phyloP scores from a whole-genome alignment of 2,797 vertebrate species.

The Taeniopygia guttata region DNA sequence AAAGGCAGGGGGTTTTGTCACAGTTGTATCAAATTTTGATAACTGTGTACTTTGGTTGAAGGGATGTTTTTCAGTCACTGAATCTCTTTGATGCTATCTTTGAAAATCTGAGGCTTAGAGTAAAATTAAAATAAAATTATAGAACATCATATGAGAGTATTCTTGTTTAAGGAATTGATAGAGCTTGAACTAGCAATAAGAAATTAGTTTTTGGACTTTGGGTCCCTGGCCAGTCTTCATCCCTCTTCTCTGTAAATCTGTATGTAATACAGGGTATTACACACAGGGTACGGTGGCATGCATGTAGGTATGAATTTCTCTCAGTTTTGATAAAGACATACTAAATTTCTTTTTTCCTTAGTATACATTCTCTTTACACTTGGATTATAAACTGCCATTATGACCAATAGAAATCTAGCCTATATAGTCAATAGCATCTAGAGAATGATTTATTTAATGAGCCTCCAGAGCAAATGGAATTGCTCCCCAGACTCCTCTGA shows the following conservation, averaged over 20 bases:
- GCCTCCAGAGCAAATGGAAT: neutral
- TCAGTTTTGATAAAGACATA: neutral
- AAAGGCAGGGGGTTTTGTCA: neutral
- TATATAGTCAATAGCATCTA: neutral
- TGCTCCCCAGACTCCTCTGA: neutral
- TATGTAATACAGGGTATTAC: too few relatives aligned
- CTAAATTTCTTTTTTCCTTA: neutral
- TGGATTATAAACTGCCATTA: neutral
- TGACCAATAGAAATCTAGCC: neutral
- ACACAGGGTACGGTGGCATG: neutral
- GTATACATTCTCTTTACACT: neutral
- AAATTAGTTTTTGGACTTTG: neutral
- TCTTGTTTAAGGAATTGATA: neutral
- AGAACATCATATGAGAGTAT: neutral
- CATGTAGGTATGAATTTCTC: neutral
- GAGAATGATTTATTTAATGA: conserved; percentile 16
- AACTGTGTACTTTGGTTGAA: neutral
- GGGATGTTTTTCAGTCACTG: neutral
- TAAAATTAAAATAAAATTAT: neutral
- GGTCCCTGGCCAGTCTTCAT: neutral
- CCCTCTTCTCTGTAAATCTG: too few relatives aligned
- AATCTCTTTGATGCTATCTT: neutral
- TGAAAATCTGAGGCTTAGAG: neutral
- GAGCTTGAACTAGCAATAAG: neutral
- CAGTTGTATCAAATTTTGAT: neutral